Conservation (phyloP, 1,140 invertebrate species). For the Calosoma granatense region DNA sequence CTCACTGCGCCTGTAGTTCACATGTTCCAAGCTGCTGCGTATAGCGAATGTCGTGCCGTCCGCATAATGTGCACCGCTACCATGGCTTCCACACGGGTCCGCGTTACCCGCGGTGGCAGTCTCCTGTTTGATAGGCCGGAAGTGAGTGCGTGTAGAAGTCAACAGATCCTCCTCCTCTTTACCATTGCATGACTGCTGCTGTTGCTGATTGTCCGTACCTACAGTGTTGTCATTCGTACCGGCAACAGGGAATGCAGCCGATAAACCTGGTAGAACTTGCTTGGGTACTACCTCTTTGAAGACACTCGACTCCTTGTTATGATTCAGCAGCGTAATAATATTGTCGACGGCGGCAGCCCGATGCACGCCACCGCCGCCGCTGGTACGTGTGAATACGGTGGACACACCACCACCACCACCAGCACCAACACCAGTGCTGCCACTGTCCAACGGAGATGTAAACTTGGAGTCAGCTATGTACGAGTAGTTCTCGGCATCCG, state of each 20-base stretch:
- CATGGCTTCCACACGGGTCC: no score
- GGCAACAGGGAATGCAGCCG: constrained; percentile 12
- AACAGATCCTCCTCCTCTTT: constrained; percentile 50
- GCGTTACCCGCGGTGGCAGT: constrained; percentile 34
- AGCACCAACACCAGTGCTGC: no score
- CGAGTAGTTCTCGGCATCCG: constrained; percentile 16
- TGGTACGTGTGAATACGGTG: constrained; percentile 14
- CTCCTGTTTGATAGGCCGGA: constrained; percentile 58
- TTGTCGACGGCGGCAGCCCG: constrained; percentile 36
- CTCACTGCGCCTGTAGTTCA: constrained; percentile 38
- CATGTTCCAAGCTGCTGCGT: constrained; percentile 48
- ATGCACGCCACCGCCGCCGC: constrained; percentile 31
- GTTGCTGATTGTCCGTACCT: constrained; percentile 8
- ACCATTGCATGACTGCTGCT: constrained; percentile 13
- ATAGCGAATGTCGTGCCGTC: constrained; percentile 61
- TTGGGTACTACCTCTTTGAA: constrained; percentile 46
- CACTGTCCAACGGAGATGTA: constrained; percentile 17
- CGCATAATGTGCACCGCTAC: constrained; percentile 34
- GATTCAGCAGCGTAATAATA: no score
- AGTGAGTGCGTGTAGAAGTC: constrained; percentile 61
- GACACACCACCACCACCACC: no score
- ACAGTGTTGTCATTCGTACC: constrained; percentile 13
- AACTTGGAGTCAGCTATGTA: neutral
- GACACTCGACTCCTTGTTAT: constrained; percentile 43
- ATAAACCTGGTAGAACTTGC: constrained; percentile 17